Evolutionary conservation across 1,140 invertebrate genomes (phyloP), one percentile per base, ranked within the genome.

Genomic region (Drosophila insularis): DNA sequence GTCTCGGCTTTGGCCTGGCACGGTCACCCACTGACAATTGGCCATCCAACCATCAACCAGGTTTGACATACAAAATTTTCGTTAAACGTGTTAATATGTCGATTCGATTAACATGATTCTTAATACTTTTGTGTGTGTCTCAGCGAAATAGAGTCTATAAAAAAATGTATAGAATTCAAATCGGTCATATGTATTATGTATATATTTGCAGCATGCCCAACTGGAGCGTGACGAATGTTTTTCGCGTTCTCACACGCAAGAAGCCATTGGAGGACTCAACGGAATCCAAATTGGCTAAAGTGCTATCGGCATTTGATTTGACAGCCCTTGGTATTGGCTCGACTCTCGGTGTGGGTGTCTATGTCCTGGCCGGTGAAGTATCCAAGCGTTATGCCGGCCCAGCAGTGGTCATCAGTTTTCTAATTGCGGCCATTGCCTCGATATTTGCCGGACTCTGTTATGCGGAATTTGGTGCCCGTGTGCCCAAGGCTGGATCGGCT

Each of bases 321-420:
- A 97, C 95, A 0, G 95, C 95, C 0, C 92, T 98, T 8, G 97
- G 97, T 0, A 96, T 98, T 13, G 97, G 97, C 1, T 95, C 96
- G 53, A 98, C 97, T 0, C 92, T 99, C 1, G 98, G 97, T 0
- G 93, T 98, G 7, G 97, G 98, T 1, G 97, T 98, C n/a, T 99
- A 98, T 91, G 97, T 98, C 2, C 93, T 98, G 17, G 97, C 97
- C 6, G 98, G 97, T 13, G 94, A 96, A 54, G 97, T 98, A 0
- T 97, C 97, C 11, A 96, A 95, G 91, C 94, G 95, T 13, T 94
- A 95, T 6, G 96, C 97, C 0, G 98, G 98, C 1, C 97, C 97
- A 0, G 95, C 97, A 0, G 97, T 98, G 4, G 95, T 96, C 39
- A 80, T 98, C 5, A 98, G 97, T 17, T 98, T 98, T 90, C 92